Evolutionary conservation across 1,140 invertebrate species (phyloP).

Genomic region (Whitmania pigra): DNA sequence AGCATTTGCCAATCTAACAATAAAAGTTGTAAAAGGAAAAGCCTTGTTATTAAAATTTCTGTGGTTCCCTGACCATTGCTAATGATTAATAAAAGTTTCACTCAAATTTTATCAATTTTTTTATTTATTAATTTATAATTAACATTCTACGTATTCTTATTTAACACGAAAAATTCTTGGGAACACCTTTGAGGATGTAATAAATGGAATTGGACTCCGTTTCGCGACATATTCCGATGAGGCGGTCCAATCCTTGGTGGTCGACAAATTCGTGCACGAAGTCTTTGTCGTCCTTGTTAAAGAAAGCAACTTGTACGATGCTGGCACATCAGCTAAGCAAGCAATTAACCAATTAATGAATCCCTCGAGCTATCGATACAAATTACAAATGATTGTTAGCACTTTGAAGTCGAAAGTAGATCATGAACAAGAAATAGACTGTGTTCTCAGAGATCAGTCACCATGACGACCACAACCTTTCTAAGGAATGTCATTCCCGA

Average conservation of each 20-base stretch:
- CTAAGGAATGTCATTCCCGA: constrained; percentile 26
- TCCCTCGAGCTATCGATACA: no score
- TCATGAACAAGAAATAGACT: no score
- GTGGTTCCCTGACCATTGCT: background rate
- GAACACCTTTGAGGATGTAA: constrained; percentile 75
- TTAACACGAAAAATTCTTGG: background rate
- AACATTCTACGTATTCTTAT: background rate
- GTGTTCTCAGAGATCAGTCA: no score
- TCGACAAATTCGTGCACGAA: constrained; percentile 93
- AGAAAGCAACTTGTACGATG: no score
- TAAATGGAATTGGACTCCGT: constrained; percentile 93
- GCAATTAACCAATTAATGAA: no score
- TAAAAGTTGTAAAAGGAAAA: background rate
- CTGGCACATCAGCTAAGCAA: no score
- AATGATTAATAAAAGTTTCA: background rate
- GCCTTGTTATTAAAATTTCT: no score
- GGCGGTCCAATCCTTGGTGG: constrained; percentile 58
- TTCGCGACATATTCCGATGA: constrained; percentile 35
- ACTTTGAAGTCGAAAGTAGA: no score
- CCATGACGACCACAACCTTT: no score
- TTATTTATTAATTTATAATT: background rate
- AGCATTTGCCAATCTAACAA: no score
- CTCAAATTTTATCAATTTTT: background rate
- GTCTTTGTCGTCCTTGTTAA: constrained; percentile 70
- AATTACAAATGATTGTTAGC: no score